Conservation (phyloP, 23 tunicate genomes). For the Corella eumyota region DNA sequence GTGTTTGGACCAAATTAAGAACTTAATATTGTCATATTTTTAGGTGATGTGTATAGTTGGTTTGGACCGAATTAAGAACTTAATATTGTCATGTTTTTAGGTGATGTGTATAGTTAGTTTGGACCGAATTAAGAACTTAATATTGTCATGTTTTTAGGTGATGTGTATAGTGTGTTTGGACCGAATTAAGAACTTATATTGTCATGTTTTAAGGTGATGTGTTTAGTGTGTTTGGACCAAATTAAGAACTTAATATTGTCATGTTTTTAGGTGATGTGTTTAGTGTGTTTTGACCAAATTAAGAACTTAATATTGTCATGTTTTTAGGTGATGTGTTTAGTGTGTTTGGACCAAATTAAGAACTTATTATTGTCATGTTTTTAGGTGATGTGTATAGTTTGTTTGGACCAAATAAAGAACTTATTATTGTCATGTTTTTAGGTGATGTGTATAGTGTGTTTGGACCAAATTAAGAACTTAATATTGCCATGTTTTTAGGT, state of each 20-base stretch:
- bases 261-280: constrained; percentile 87
- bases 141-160: constrained; percentile 83
- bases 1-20: constrained; percentile 85
- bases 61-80: constrained; percentile 84
- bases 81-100: constrained; percentile 84
- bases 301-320: constrained; percentile 90
- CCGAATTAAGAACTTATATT: constrained; percentile 73
- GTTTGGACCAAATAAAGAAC: constrained; percentile 87
- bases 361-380: no score
- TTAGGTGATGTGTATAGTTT: constrained; percentile 88
- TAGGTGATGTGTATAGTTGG: constrained; percentile 93
- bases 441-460: constrained; percentile 91
- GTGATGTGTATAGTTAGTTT: constrained; percentile 91
- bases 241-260: constrained; percentile 86
- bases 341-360: constrained; percentile 91
- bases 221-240: constrained; percentile 92
- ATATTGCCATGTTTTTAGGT: constrained; percentile 87
- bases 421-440: constrained; percentile 81
- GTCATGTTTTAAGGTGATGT: constrained; percentile 73
- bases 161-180: constrained; percentile 96
- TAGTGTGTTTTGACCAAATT: constrained; percentile 86
- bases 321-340: constrained; percentile 89
- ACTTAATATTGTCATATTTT: constrained; percentile 77
- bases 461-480: constrained; percentile 89
- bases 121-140: constrained; percentile 87